Evolutionary conservation across 2,113 vertebrate genomes (phyloP), one percentile per base, ranked within the genome.

Genomic region (Salvelinus fontinalis): DNA sequence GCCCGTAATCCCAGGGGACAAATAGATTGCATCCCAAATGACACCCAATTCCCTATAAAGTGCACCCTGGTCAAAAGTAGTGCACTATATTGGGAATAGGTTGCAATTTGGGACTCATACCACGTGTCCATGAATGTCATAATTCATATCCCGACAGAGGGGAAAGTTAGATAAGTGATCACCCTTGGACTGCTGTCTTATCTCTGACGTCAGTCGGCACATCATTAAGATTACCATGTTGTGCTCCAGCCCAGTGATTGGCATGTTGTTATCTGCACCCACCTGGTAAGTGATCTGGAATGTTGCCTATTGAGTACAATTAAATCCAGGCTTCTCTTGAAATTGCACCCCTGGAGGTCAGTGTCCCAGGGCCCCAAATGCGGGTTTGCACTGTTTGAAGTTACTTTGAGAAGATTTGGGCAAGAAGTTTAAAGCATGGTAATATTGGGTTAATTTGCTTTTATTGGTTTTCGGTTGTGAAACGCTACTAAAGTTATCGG

Each of bases 101-200:
- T 3, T 29, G 20, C 26, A 1, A 67, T 67, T 26, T 16, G 6
- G 3, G 0, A 29, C 29, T 13, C 13, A 12, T 27, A 64, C 22
- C 9, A 11, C 2, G 1, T 66, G 48, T 29, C 75, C n/a, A 20
- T 67, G 4, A 24, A 78, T 70, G 20, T 73, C 49, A 79, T 76
- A 64, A 79, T 73, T 20, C 22, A 65, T 81, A 77, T 77, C 70
- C 60, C 78, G 79, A 44, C 48, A 59, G 79, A 80, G 77, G 69
- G 76, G 48, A 49, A n/a, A 18, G 24, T 66, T 49, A 60, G 34
- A 84, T 89, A 78, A 87, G 77, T 34, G 71, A 49, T 67, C 77
- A 87, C 80, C 86, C 80, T 87, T 90, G 87, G 88, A 80, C 85
- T 78, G 65, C 39, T 8, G 12, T 14, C 13, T 73, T 79, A 71